Base-by-base conservation (phyloP, 2,888 invertebrate genomes). In the Lissocephala sabroskyi region DNA sequence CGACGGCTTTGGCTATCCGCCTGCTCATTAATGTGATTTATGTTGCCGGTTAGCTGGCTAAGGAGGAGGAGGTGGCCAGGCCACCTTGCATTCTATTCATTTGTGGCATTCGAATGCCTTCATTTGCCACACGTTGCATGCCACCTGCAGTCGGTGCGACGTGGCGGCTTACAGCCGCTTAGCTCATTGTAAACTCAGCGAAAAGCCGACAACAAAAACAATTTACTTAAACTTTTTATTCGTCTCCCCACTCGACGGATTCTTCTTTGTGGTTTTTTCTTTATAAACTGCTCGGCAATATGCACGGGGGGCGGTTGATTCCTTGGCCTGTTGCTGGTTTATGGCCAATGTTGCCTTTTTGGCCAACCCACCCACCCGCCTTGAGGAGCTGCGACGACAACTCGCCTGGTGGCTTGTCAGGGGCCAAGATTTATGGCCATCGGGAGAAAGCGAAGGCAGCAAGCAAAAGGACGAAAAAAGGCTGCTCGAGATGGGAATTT, bases 141-240 rank as follows among this genome's bases (percentile, higher is more conserved):
- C 35, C 18, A 39, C 13, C 18, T 19, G 26, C 44, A 33, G 10
- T 26, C 43, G 5, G 30, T 32, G n/a, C n/a, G n/a, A n/a, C n/a
- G 30, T 32, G 9, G 26, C 9, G 41, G 49, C 36, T 54, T 63
- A 58, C 70, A 67, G 63, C 71, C 67, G 63, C 68, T 67, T 71
- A 71, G 55, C 56, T 63, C 67, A 57, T 65, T 61, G 63, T 54
- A 52, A 70, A 65, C 61, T 70, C 61, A 45, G 55, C 65, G 61
- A 57, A n/a, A 65, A 57, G 47, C 65, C 44, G 43, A 52, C 47
- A 54, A 54, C 9, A 55, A 53, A 67, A 61, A 67, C 65, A 65
- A 65, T 67, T 62, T 62, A 45, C 49, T 40, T 49, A 47, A 51
- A 49, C 48, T 51, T 36, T 35, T 35, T 14, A 16, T 32, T n/a